Evolutionary conservation across 2,888 invertebrate genomes (phyloP).

Genomic region (Luperina nickerlii): DNA sequence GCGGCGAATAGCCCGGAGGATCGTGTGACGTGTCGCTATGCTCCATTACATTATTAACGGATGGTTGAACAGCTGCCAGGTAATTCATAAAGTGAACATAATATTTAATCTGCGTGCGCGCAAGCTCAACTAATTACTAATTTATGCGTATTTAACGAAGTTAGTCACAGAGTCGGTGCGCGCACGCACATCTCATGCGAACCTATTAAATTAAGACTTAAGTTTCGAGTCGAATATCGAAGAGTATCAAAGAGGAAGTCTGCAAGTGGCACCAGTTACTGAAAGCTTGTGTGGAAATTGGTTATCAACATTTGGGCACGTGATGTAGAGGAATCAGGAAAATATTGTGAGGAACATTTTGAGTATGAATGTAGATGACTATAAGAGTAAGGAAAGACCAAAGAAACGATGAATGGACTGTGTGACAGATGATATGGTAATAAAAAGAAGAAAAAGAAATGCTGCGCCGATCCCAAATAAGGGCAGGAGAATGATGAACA

Average conservation of each 20-base stretch:
- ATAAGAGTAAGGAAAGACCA: too few relatives aligned
- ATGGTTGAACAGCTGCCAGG: constrained; percentile 41
- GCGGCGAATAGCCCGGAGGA: background rate
- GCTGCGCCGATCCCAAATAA: background rate
- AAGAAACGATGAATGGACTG: too few relatives aligned
- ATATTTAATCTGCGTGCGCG: constrained; percentile 6
- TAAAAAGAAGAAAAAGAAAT: background rate
- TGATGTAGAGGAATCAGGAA: background rate
- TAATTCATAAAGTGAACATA: constrained; percentile 25
- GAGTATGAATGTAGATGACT: too few relatives aligned
- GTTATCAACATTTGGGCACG: background rate
- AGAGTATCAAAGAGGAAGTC: background rate
- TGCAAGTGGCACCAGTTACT: background rate
- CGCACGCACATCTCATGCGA: background rate
- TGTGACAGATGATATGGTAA: too few relatives aligned
- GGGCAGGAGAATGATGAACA: background rate
- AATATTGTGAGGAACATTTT: too few relatives aligned
- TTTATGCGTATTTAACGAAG: background rate
- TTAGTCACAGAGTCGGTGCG: constrained; percentile 7
- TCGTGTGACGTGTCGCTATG: background rate
- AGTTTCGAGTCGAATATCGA: background rate
- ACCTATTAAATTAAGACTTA: background rate
- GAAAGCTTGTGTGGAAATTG: background rate
- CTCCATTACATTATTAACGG: constrained; percentile 11
- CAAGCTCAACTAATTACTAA: background rate